phyloP scores from a whole-genome alignment of 2,888 invertebrate genomes.

The Eupithecia subumbrata region DNA sequence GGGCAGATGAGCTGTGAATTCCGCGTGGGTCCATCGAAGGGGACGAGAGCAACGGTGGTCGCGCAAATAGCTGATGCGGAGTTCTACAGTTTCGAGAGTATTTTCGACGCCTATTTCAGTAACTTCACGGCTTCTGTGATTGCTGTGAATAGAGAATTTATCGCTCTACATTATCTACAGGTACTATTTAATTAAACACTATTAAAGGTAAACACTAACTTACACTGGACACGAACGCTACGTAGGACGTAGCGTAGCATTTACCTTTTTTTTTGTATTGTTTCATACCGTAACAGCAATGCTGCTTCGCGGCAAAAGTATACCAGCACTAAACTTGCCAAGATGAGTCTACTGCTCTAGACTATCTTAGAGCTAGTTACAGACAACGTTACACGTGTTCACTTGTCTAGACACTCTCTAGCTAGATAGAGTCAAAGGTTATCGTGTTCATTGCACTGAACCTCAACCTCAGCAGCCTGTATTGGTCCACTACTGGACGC shows the following conservation, averaged over 20 bases:
- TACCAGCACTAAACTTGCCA: background rate
- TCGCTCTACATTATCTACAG: constrained; percentile 76
- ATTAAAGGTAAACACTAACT: no score
- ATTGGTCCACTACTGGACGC: no score
- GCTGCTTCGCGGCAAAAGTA: no score
- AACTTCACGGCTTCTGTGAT: constrained; percentile 72
- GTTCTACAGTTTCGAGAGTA: constrained; percentile 75
- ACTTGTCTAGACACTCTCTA: background rate
- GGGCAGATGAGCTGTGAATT: constrained; percentile 78
- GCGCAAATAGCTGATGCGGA: constrained; percentile 73
- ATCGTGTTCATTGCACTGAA: background rate
- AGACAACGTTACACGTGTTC: background rate
- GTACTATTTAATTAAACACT: no score
- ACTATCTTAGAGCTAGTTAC: background rate
- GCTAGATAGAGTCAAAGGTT: background rate
- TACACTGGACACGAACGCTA: no score
- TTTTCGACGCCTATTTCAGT: constrained; percentile 72
- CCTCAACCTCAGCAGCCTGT: no score
- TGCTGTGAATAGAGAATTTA: constrained; percentile 76
- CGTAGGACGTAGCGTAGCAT: no score
- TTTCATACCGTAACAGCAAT: no score
- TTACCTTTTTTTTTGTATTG: no score
- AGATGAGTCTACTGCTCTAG: background rate
- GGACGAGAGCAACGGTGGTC: constrained; percentile 70
- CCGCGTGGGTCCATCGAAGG: constrained; percentile 68